Evolutionary conservation across 2,888 invertebrate genomes (phyloP), one percentile per base, ranked within the genome.

Genomic region (Epicampocera succincta): DNA sequence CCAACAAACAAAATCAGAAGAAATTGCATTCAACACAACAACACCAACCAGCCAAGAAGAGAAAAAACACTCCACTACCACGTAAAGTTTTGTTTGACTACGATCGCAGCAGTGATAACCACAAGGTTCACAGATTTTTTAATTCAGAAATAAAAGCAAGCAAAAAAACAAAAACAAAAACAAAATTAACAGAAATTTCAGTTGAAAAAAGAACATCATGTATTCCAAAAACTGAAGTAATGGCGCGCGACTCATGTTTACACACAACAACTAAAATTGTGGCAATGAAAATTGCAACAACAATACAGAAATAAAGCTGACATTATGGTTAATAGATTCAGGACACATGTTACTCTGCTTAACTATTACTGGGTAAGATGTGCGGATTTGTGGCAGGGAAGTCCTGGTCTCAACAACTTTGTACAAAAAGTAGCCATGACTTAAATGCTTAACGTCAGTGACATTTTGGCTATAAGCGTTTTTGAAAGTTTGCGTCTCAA

Each of bases 241-340:
- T 88, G 88, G 88, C 88, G 90, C 88, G 90, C 89, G 88, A 87
- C 89, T 88, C 87, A 87, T 88, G 88, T 88, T 88, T 88, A 88
- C 89, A 89, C 85, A 88, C 80, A 61, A 66, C 66, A 81, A 60
- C 54, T 66, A 52, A 40, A 19, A 52, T 15, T 29, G 40, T 58
- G 9, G 29, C 15, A 79, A 83, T 73, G 80, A 85, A 56, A 81
- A 58, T 42, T 72, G 48, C 58, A 17, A 73, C 76, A 78, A 72
- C 71, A 63, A 54, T 17, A 33, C 50, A 11, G 13, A 19, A 65
- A 33, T 44, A 63, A 63, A 42, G 63, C 11, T 12, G 1, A 11
- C 63, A 38, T 17, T 25, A 25, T 33, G 33, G 33, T 5, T 9
- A 19, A 25, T 9, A 38, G 44, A 17, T 25, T 44, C 5, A 21